Base-by-base conservation (phyloP, 1,140 invertebrate genomes). In the Rhopalosiphum padi region DNA sequence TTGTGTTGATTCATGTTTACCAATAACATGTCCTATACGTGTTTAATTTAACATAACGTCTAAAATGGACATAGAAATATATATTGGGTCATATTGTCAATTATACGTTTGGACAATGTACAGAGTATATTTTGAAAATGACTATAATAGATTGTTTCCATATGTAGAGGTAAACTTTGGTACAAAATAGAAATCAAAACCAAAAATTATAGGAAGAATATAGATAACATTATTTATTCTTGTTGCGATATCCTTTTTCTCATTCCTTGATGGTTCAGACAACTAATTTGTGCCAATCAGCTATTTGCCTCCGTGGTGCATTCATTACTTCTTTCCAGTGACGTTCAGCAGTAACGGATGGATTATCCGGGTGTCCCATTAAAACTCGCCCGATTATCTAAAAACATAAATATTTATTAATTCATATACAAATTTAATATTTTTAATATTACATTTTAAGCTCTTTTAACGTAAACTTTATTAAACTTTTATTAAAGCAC, bases 281-380 rank as follows among this genome's bases (percentile, higher is more conserved):
- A 95, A 97, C 97, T 94, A 99, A 96, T 96, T 99, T 99, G 96
- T 99, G 99, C 99, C 99, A 99, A 96, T 99, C 98, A 87, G 99
- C 99, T 95, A 99, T 99, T 96, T 99, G 99, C 94, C 99, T 97
- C 94, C 98, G 96, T n/a, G 99, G 98, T 94, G 98, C 99, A 95
- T 97, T 98, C 95, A 98, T 97, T 92, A 99, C 98, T 96, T 99
- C 99, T 94, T 97, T 98, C 99, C 99, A 99, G 95, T 99, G 99
- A 95, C 98, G 98, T 23, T 98, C 96, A 46, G 98, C 98, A 77
- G 97, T 97, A 97, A 83, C 85, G 41, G 85, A 91, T 94, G 96
- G 96, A 93, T 97, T 97, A 94, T 97, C 97, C 11, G 97, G 95
- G 48, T 97, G 97, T 85, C 99, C 98, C 88, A 99, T 96, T 95